phyloP scores from a whole-genome alignment of 2,888 invertebrate species.

The Lepidochrysops patricia region DNA sequence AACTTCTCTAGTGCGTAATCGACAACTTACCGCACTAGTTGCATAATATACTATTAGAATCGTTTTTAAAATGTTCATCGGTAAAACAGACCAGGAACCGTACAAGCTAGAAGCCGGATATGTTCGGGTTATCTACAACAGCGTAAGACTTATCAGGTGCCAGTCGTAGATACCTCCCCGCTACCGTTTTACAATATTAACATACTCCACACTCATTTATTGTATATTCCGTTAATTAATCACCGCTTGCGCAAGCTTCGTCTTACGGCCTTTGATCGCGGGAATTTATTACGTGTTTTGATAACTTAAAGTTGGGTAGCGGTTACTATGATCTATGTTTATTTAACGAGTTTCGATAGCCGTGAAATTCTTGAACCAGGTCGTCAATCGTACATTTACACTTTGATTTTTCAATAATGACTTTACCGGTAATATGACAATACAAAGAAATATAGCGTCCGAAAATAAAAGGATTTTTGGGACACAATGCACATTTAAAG shows the following conservation, averaged over 20 bases:
- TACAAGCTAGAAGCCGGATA: too few relatives aligned
- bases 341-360: background rate
- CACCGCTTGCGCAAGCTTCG: conserved; percentile 1
- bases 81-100: too few relatives aligned
- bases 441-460: too few relatives aligned
- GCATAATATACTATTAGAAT: too few relatives aligned
- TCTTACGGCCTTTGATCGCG: conserved; percentile 7
- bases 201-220: conserved; percentile 15
- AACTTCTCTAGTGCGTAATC: too few relatives aligned
- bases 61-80: too few relatives aligned
- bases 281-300: conserved; percentile 15
- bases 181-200: conserved; percentile 47
- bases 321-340: conserved; percentile 5
- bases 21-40: too few relatives aligned
- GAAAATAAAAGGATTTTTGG: too few relatives aligned
- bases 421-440: too few relatives aligned
- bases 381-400: background rate
- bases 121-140: conserved; percentile 54
- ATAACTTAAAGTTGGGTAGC: background rate
- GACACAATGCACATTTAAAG: too few relatives aligned
- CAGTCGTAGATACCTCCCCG: conserved; percentile 44
- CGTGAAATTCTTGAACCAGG: background rate
- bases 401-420: background rate
- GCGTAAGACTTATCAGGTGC: conserved; percentile 23
- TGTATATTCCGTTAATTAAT: conserved; percentile 7